Evolutionary conservation across 1,140 invertebrate species (phyloP).

Genomic region (Drosophila ogumai): DNA sequence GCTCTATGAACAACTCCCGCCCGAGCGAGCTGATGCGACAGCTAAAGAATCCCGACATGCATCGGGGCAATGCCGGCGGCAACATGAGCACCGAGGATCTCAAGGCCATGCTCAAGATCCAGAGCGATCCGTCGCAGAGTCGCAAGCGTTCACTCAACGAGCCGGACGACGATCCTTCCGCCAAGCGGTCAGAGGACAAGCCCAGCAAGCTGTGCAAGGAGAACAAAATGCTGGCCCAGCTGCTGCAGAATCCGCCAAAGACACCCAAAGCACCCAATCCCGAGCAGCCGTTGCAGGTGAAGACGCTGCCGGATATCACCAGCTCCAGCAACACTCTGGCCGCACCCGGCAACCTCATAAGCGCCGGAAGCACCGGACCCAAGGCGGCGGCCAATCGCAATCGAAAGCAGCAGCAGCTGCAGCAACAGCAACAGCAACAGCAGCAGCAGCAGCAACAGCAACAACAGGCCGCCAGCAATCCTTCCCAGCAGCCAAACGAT

Average conservation of each 20-base stretch:
- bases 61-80: constrained; percentile 81
- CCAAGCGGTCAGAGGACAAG: constrained; percentile 86
- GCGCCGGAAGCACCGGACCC: constrained; percentile 64
- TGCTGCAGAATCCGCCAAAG: constrained; percentile 92
- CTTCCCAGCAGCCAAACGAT: constrained; percentile 85
- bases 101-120: constrained; percentile 85
- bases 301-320: constrained; percentile 87
- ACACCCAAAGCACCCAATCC: constrained; percentile 87
- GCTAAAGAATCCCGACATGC: constrained; percentile 90
- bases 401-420: constrained; percentile 77
- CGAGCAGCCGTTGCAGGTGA: constrained; percentile 87
- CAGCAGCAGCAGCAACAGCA: constrained; percentile 64
- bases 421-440: constrained; percentile 50
- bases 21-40: constrained; percentile 92
- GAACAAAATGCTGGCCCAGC: constrained; percentile 94
- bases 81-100: constrained; percentile 84
- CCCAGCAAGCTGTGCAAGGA: constrained; percentile 91
- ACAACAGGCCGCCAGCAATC: constrained; percentile 60
- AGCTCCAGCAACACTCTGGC: constrained; percentile 79
- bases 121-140: constrained; percentile 86
- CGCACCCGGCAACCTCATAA: constrained; percentile 70
- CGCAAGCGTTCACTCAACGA: constrained; percentile 90
- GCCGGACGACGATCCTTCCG: constrained; percentile 86
- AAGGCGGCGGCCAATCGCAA: constrained; percentile 67
- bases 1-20: constrained; percentile 85